Conservation (phyloP, 2,888 invertebrate genomes). For the Cheilosia impressa region DNA sequence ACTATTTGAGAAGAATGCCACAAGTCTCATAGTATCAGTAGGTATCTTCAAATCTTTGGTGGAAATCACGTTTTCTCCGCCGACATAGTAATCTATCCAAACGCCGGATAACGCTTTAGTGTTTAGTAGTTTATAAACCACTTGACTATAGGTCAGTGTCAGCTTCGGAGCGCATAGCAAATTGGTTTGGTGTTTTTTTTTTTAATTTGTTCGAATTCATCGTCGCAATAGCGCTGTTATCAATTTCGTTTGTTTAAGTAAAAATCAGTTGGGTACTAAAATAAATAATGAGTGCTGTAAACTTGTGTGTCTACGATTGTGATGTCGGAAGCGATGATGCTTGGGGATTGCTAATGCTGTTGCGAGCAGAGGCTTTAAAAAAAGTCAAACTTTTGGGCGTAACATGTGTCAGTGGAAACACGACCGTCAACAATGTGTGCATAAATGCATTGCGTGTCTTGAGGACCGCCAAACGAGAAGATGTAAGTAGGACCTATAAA, state of each 20-base stretch:
- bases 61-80: neutral
- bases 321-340: conserved; percentile 88
- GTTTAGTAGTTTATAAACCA: neutral
- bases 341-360: conserved; percentile 86
- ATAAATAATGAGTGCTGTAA: neutral
- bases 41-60: neutral
- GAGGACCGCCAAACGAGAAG: conserved; percentile 85
- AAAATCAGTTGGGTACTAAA: neutral
- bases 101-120: too few relatives aligned
- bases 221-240: neutral
- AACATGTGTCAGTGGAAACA: conserved; percentile 89
- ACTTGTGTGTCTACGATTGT: conserved; percentile 79
- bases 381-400: conserved; percentile 86
- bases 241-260: neutral
- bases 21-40: too few relatives aligned
- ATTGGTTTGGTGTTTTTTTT: neutral
- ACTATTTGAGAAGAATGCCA: too few relatives aligned
- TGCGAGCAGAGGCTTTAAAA: conserved; percentile 84
- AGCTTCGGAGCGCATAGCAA: neutral
- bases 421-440: conserved; percentile 87
- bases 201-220: too few relatives aligned
- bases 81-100: too few relatives aligned
- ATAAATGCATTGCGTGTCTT: conserved; percentile 89
- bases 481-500: conserved; percentile 84
- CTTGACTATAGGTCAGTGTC: conserved; percentile 26